A percentile compares a stretch with the other conserved stretches of the same genome.
Conservation (phyloP, 2,888 invertebrate species). For the Lasioglossum figueresi region DNA sequence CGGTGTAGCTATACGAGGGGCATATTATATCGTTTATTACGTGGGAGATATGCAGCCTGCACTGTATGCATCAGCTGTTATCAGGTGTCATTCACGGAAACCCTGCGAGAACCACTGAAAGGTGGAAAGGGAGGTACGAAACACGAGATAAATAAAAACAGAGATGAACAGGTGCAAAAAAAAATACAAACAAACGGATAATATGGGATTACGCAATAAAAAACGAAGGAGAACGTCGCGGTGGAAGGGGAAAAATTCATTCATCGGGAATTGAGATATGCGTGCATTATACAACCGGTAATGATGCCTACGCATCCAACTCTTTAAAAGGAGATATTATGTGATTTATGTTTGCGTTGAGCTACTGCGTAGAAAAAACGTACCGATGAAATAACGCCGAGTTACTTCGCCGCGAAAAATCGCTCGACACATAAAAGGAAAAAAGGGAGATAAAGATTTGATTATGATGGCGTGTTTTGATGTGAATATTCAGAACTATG, state of each 20-base stretch:
- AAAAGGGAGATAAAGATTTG: background rate
- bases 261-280: slow-evolving; percentile 67
- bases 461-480: background rate
- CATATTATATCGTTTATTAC: too few species aligned
- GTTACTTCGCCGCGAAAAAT: slow-evolving; percentile 15
- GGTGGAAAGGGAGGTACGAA: background rate
- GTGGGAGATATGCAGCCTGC: background rate
- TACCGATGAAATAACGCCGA: slow-evolving; percentile 42
- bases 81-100: slow-evolving; percentile 7
- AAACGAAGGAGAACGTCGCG: slow-evolving; percentile 1
- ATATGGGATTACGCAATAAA: slow-evolving; percentile 20
- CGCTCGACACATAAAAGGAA: background rate
- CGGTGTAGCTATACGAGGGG: background rate
- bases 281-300: slow-evolving; percentile 54
- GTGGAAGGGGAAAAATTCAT: slow-evolving; percentile 55
- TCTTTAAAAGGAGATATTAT: slow-evolving; percentile 77
- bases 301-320: slow-evolving; percentile 71
- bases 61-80: slow-evolving; percentile 43
- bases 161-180: background rate
- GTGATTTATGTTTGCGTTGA: slow-evolving; percentile 59
- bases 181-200: slow-evolving; percentile 19
- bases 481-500: slow-evolving; percentile 12
- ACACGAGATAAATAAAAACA: background rate
- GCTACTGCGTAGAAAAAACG: slow-evolving; percentile 67
- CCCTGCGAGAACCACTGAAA: background rate